phyloP scores from a whole-genome alignment of 2,888 invertebrate species.

The Thysanoteuthis rhombus region DNA sequence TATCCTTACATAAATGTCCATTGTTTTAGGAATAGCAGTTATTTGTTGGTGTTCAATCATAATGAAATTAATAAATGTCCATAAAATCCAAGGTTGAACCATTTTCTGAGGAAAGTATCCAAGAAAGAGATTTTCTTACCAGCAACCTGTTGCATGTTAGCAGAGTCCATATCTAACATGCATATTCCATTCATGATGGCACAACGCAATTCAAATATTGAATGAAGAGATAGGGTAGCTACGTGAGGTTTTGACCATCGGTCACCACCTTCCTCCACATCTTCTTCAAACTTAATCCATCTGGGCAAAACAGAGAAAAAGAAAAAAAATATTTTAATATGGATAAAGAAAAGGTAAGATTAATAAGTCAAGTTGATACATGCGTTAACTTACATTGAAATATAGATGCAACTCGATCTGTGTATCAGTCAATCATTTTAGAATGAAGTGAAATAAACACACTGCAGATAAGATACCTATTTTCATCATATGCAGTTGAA shows the following conservation, averaged over 20 bases:
- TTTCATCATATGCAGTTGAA: too few relatives aligned
- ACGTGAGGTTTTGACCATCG: conserved; percentile 96
- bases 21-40: too few relatives aligned
- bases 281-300: conserved; percentile 74
- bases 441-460: too few relatives aligned
- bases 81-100: too few relatives aligned
- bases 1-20: too few relatives aligned
- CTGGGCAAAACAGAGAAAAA: conserved; percentile 50
- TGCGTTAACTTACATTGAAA: too few relatives aligned
- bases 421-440: too few relatives aligned
- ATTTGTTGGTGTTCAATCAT: too few relatives aligned
- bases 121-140: conserved; percentile 45
- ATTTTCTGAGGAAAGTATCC: too few relatives aligned
- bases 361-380: neutral
- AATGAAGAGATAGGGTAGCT: conserved; percentile 94
- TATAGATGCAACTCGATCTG: too few relatives aligned
- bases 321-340: neutral
- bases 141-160: conserved; percentile 75
- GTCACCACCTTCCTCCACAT: conserved; percentile 98
- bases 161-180: conserved; percentile 93
- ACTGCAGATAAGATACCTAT: too few relatives aligned
- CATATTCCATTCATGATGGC: conserved; percentile 91
- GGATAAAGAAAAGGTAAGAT: neutral
- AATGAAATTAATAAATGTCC: too few relatives aligned
- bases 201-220: conserved; percentile 93